Evolutionary conservation across 2,113 vertebrate species (phyloP), one percentile per base, ranked within the genome.

Genomic region (Ornithorhynchus anatinus): DNA sequence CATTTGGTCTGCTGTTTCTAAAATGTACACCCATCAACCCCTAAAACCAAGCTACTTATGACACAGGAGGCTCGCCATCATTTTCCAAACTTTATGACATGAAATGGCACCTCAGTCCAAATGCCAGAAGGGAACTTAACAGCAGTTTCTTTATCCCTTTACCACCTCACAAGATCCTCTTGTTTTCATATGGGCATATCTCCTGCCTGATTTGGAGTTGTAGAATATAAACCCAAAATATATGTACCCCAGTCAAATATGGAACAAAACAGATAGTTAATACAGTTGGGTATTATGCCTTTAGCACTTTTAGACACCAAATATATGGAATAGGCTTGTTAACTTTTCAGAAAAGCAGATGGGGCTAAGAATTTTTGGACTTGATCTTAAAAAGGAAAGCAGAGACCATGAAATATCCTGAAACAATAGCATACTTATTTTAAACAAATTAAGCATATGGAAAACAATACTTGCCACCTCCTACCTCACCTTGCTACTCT

Each of bases 381-480:
- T 59, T 12, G 25, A 2, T 35, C 66, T 5, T 72, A 37, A 78
- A 79, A 73, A 20, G 2, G 35, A 16, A 80, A 83, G 76, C 45
- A 53, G 2, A 48, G 60, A 6, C 16, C 27, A n/a, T 25, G 25
- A 43, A 43, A 1, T 10, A 16, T 20, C 40, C 39, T 64, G 33
- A 65, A 38, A 62, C 25, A 22, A 63, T 19, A 31, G 0, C 3
- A 33, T 14, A 40, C 25, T 37, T 42, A 56, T 16, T 72, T 79
- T 54, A 70, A 81, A 80, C 53, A 10, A 57, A 35, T 69, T 71
- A 8, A 4, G 11, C 17, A 48, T n/a, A 62, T 32, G n/a, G 19
- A 53, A 43, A 25, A 14, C 22, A 42, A 9, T 38, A 9, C 7
- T 74, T 57, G 64, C 65, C 13, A 66, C 79, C n/a, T n/a, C n/a